phyloP scores from a whole-genome alignment of 2,888 invertebrate genomes.

The Malachius bipustulatus region DNA sequence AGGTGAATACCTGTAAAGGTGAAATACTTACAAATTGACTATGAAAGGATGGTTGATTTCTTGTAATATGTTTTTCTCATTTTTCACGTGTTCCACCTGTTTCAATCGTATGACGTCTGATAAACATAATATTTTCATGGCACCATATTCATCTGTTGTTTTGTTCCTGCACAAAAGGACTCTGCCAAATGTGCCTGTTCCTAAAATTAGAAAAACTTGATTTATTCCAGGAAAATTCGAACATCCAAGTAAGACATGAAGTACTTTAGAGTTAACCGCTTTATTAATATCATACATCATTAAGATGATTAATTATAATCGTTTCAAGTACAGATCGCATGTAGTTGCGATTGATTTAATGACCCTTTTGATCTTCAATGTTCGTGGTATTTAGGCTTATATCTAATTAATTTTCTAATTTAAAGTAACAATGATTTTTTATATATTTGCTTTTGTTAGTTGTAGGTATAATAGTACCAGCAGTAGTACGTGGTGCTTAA shows the following conservation, averaged over 20 bases:
- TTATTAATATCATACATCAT: not conserved
- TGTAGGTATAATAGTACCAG: no score
- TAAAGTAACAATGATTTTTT: no score
- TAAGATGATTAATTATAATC: not conserved
- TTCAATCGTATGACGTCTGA: slow-evolving; percentile 87
- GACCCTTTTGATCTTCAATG: no score
- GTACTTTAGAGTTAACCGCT: not conserved
- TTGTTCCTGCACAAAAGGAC: slow-evolving; percentile 84
- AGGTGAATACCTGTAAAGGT: no score
- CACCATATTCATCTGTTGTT: slow-evolving; percentile 67
- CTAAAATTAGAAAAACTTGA: slow-evolving; percentile 39
- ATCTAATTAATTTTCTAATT: no score
- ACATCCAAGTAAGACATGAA: no score
- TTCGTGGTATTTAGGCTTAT: no score
- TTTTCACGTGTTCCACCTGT: slow-evolving; percentile 95
- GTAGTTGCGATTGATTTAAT: no score
- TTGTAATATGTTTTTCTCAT: slow-evolving; percentile 86
- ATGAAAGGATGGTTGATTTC: slow-evolving; percentile 93
- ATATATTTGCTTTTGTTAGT: no score
- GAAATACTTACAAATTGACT: slow-evolving; percentile 80
- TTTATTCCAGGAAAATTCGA: slow-evolving; percentile 3
- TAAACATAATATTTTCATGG: slow-evolving; percentile 91
- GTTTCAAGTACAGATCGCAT: not conserved
- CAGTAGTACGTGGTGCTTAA: no score
- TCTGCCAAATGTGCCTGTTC: slow-evolving; percentile 93